These are phyloP conservation scores for Brachyhypopomus gauderio DNA, from an alignment of 2,113 vertebrate species.

Conservation along the genomic window DNA sequence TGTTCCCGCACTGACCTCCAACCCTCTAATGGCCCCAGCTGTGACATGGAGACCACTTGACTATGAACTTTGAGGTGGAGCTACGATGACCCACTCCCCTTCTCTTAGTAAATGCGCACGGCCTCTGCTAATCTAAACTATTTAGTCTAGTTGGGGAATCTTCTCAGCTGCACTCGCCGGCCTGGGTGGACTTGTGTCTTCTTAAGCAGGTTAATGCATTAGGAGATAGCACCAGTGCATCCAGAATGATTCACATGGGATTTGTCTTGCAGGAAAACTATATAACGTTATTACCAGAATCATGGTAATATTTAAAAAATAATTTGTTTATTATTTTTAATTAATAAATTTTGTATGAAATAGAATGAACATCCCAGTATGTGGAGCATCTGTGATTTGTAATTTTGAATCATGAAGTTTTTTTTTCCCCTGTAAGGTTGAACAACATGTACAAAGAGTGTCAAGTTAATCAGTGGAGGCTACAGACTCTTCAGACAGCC, in stretches of 20 bases:
- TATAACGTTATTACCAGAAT: not conserved
- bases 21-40: slow-evolving; percentile 30
- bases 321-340: not conserved
- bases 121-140: slow-evolving; percentile 65
- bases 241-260: not conserved
- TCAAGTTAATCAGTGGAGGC: slow-evolving; percentile 32
- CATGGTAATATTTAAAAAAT: not conserved
- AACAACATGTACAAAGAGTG: not conserved
- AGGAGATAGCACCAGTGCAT: not conserved
- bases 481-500: slow-evolving; percentile 49
- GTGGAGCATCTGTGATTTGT: too few relatives aligned
- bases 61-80: slow-evolving; percentile 44
- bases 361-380: not conserved
- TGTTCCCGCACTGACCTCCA: slow-evolving; percentile 44
- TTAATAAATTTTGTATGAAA: not conserved
- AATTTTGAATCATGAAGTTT: not conserved
- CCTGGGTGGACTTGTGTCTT: slow-evolving; percentile 8
- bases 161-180: not conserved
- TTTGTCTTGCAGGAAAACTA: not conserved
- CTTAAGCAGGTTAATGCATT: slow-evolving; percentile 32
- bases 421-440: not conserved
- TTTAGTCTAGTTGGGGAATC: slow-evolving; percentile 63
- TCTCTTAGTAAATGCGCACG: slow-evolving; percentile 55
- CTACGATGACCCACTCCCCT: slow-evolving; percentile 30
- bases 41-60: slow-evolving; percentile 47